Base-by-base conservation (phyloP, 1,140 invertebrate genomes). In the Mya arenaria region DNA sequence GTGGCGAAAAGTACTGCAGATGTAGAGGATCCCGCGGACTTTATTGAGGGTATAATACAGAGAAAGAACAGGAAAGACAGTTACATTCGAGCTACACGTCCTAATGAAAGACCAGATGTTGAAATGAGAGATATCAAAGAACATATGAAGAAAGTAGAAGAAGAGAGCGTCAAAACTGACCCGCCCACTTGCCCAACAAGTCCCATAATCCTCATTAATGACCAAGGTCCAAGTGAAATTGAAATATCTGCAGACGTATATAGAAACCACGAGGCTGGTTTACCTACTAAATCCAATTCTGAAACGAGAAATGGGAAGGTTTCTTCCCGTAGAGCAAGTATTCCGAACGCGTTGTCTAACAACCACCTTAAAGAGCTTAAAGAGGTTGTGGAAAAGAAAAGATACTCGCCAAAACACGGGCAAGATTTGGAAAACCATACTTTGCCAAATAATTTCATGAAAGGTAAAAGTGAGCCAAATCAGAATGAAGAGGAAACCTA, bases 11-110 rank as follows among this genome's bases (percentile, higher is more conserved):
- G 88, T 23, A 81, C 89, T 0, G 87, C 82, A 10, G 87, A 88
- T 39, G 52, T 69, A 1, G 85, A 87, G 17, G 82, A 87, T 56
- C 80, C 85, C 1, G 83, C 86, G 6, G 91, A 91, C 63, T 91
- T 89, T 78, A 91, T 91, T 60, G 91, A 92, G 39, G 89, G 87
- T 19, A 86, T 90, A 6, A 69, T 90, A 37, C 85, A 87, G 25
- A 89, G 85, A 66, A 86, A 89, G 62, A 80, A 79, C 39, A 84
- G 90, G 3, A 91, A 91, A 83, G 87, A 90, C 48, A 91, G 90
- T 48, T 91, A 90, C 62, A 82, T 90, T 32, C 85, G 85, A 77
- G 90, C 90, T 13, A 87, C 89, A 0, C 84, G 84, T 55, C 65
- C 69, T 19, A 82, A 83, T 6, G 82, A 84, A 1, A 39, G 30